A percentile compares a stretch with the other conserved stretches of the same genome.
Conservation (phyloP, 2,888 invertebrate genomes). For the Theodoxus fluviatilis region DNA sequence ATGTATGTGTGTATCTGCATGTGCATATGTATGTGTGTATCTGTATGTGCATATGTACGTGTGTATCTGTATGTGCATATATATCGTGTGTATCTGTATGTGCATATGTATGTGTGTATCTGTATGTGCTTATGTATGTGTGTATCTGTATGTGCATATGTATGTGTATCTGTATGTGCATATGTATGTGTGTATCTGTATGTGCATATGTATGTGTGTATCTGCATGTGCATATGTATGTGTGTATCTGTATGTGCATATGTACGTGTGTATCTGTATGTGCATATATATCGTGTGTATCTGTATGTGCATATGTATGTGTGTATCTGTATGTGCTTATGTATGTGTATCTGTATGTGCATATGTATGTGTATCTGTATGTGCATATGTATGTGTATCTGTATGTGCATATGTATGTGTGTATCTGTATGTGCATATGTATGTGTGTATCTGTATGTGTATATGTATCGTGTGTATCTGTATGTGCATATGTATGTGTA, state of each 20-base stretch:
- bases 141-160: background rate
- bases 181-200: background rate
- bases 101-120: too few relatives aligned
- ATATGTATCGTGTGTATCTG: background rate
- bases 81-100: too few relatives aligned
- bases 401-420: background rate
- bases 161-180: background rate
- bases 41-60: too few relatives aligned
- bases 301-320: background rate
- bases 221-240: too few relatives aligned
- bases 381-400: background rate
- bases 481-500: background rate
- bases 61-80: too few relatives aligned
- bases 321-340: background rate
- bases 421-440: background rate
- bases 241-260: too few relatives aligned
- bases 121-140: conserved; percentile 1
- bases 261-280: too few relatives aligned
- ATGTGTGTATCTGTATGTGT: background rate
- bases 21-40: too few relatives aligned
- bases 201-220: background rate
- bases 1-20: too few relatives aligned
- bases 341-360: background rate
- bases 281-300: conserved; percentile 24
- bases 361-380: background rate